Evolutionary conservation across 37 sponge, comb jelly and placozoan genomes (phyloP), one percentile per base, ranked within the genome.

Genomic region (Amphimedon queenslandica): DNA sequence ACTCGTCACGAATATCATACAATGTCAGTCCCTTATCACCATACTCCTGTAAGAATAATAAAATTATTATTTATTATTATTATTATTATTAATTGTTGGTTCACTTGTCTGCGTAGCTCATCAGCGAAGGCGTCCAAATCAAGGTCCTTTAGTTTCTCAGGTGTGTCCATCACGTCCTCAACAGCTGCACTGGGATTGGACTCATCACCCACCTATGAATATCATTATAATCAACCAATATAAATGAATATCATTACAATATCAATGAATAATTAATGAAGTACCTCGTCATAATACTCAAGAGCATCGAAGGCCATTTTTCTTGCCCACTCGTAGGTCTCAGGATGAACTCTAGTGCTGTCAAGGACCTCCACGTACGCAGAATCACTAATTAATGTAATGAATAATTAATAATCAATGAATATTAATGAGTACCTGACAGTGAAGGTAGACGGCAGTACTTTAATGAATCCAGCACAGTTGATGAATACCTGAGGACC

Each of bases 241-340:
- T 63, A 63, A 8, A 30, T 10, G 24, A 10, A 24, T 63, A 20
- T 63, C 8, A 63, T 63, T n/a, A 63, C 23, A 3, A 47, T 42
- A 0, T 23, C n/a, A n/a, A n/a, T n/a, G n/a, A n/a, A n/a, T n/a
- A n/a, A n/a, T n/a, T n/a, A n/a, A n/a, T n/a, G n/a, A 20, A n/a
- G n/a, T 10, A 89, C 95, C 86, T 90, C 97, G 58, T 96, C 88
- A 77, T 96, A 88, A 47, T 25, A 25, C 58, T 98, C 99, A 30
- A 98, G 79, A 25, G 99, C 99, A 82, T 98, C 99, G 16, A 94
- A 79, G 23, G 99, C 99, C 95, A 98, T 98, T 67, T 98, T 98
- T n/a, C 85, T 70, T 20, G 95, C 99, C 99, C 99, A 98, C 55
- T 85, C 92, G 29, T 98, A 98, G 3, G 95, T 89, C 76, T 98